Conservation (phyloP, 2,888 invertebrate species). For the Megaustenia siamemsis region DNA sequence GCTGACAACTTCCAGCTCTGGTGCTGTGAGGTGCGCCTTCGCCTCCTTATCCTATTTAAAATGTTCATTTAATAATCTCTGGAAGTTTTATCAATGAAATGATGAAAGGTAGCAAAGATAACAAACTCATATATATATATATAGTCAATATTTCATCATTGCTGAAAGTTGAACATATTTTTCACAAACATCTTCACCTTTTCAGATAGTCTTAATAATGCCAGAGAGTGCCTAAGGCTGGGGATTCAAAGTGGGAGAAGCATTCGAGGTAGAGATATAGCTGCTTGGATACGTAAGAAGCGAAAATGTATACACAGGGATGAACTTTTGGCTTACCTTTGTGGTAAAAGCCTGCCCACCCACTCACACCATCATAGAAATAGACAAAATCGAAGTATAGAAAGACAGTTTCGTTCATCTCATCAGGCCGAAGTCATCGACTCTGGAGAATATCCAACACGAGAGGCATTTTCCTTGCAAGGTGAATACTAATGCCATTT, state of each 20-base stretch:
- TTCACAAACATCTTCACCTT: not conserved
- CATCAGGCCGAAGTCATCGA: conserved; percentile 78
- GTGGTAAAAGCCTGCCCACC: conserved; percentile 84
- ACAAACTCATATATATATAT: too few relatives aligned
- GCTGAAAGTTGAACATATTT: not conserved
- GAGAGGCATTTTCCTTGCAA: conserved; percentile 86
- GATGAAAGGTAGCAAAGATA: too few relatives aligned
- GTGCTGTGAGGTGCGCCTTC: too few relatives aligned
- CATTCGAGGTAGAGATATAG: conserved; percentile 87
- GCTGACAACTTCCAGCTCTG: too few relatives aligned
- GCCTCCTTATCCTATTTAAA: too few relatives aligned
- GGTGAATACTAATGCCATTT: conserved; percentile 80
- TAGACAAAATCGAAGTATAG: conserved; percentile 52
- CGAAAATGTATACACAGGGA: conserved; percentile 87
- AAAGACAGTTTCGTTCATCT: conserved; percentile 59
- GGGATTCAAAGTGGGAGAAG: conserved; percentile 88
- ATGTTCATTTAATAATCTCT: too few relatives aligned
- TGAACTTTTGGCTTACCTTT: conserved; percentile 88
- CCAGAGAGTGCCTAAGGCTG: conserved; percentile 86
- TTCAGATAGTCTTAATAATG: conserved; percentile 87
- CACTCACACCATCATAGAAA: conserved; percentile 50
- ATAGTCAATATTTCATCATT: too few relatives aligned
- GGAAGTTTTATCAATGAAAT: too few relatives aligned
- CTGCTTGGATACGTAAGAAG: conserved; percentile 87
- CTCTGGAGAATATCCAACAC: conserved; percentile 86